Base-by-base conservation (phyloP, 1,140 invertebrate species). In the Agraylea sexmaculata region DNA sequence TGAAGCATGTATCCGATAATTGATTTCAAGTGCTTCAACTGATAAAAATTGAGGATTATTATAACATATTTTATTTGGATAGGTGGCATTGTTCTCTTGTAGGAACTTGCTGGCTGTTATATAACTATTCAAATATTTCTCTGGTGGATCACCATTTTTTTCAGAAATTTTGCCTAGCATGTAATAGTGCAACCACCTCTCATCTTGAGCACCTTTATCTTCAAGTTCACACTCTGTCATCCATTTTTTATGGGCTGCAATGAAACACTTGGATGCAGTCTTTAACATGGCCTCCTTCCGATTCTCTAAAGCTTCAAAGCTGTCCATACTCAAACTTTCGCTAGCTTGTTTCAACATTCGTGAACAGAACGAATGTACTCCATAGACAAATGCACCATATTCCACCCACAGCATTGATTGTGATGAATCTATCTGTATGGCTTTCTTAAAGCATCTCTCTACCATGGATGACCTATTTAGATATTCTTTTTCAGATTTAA, bases 81-180 rank as follows among this genome's bases (percentile, higher is more conserved):
- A 94, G 12, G 71, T 71, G 1, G 89, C 89, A 34, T 78, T 77
- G 47, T 84, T 83, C 58, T 87, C 73, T 53, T 83, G 71, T 21
- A 93, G 62, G 56, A 79, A 74, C 53, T 77, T 70, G 16, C 76
- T 73, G 13, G 87, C 79, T 60, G 76, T 73, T 53, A 75, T 62
- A 55, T 91, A 94, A 64, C 87, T 78, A 45, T 79, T 68, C 12
- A 93, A 61, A 60, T 80, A 89, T 19, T 78, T 59, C n/a, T 70
- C 66, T 0, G 83, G 77, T 45, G 79, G 68, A 46, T 79, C 74
- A 40, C 78, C 75, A 42, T 74, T 73, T 55, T 92, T 93, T 56
- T 92, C 87, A 0, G 78, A 70, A 31, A 92, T 80, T 74, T 96
- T 95, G 1, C 85, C 90, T 15, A 93, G 65, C 82, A 94, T 91